Evolutionary conservation across 2,888 invertebrate species (phyloP).

Genomic region (Hypselothyrea guttata): DNA sequence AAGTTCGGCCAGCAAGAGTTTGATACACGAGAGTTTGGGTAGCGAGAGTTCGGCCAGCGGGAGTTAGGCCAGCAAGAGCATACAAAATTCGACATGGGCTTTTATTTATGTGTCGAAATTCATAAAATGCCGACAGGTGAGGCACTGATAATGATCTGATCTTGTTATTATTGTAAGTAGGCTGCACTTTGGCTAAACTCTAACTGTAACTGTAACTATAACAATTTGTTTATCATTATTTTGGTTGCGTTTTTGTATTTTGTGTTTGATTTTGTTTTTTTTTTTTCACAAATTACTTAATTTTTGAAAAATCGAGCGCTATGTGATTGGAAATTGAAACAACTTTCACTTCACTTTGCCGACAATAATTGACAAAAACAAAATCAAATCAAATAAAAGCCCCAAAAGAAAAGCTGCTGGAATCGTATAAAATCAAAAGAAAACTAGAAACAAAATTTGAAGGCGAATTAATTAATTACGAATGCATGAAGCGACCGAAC

Average conservation of each 20-base stretch:
- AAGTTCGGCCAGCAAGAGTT: too few relatives aligned
- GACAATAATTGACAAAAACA: conserved; percentile 61
- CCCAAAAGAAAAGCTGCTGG: conserved; percentile 46
- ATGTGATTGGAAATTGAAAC: conserved; percentile 55
- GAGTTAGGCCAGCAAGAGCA: too few relatives aligned
- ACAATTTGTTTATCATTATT: conserved; percentile 40
- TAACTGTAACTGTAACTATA: conserved; percentile 34
- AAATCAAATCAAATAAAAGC: conserved; percentile 39
- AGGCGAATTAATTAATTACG: conserved; percentile 79
- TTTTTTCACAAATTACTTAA: conserved; percentile 57
- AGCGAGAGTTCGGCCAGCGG: too few relatives aligned
- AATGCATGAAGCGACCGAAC: conserved; percentile 68
- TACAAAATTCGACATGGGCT: background rate
- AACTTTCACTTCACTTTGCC: conserved; percentile 67
- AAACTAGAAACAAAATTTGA: conserved; percentile 50
- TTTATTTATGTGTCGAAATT: background rate
- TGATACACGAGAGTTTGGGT: too few relatives aligned
- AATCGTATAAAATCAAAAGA: conserved; percentile 33
- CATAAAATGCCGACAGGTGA: conserved; percentile 32
- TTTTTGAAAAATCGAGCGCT: conserved; percentile 40
- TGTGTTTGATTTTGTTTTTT: too few relatives aligned
- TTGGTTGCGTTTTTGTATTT: conserved; percentile 13
- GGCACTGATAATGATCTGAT: conserved; percentile 45
- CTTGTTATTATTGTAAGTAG: conserved; percentile 10
- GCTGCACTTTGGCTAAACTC: conserved; percentile 21